Evolutionary conservation across 1,140 invertebrate genomes (phyloP), one percentile per base, ranked within the genome.

Genomic region (Colletes gigas): DNA sequence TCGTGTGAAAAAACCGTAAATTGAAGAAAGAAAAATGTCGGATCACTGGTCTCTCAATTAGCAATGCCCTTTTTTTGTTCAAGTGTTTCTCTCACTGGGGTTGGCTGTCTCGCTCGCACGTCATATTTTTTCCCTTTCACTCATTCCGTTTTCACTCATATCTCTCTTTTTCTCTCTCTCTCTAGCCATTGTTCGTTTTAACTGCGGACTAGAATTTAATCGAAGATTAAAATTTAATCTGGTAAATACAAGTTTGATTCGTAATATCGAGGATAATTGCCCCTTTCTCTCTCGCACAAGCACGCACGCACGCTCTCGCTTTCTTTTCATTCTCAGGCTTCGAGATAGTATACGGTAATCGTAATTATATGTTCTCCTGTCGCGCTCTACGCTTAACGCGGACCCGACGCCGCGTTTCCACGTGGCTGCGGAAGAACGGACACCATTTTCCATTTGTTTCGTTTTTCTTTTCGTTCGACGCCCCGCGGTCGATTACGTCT

Each of bases 181-280:
- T 39, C 30, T 72, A 59, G 52, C 77, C 63, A 47, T 57, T 55
- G 81, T 86, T 87, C 78, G 81, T 69, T 88, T 91, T 80, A 90
- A 91, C 86, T 90, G 91, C 88, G 84, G 91, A 93, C 91, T 93
- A 93, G 91, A 93, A 92, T 91, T 93, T 92, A 91, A 92, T 92
- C 83, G 86, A 88, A 91, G 90, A 92, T 92, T 91, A 92, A 91
- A 91, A 91, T 91, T 92, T 92, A 91, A 91, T 91, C 90, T 90
- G 91, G 86, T 93, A 92, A 92, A 92, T 91, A 91, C 90, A 92
- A 92, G 89, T 92, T 92, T 92, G 91, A 92, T 93, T 92, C 86
- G 78, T 89, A 91, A 90, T 90, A 90, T 91, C 89, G 89, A 91
- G 88, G 88, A 90, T 84, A 78, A 82, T 78, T 87, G 71, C 83